phyloP scores from a whole-genome alignment of 2,113 vertebrate species.

The Willisornis vidua region DNA sequence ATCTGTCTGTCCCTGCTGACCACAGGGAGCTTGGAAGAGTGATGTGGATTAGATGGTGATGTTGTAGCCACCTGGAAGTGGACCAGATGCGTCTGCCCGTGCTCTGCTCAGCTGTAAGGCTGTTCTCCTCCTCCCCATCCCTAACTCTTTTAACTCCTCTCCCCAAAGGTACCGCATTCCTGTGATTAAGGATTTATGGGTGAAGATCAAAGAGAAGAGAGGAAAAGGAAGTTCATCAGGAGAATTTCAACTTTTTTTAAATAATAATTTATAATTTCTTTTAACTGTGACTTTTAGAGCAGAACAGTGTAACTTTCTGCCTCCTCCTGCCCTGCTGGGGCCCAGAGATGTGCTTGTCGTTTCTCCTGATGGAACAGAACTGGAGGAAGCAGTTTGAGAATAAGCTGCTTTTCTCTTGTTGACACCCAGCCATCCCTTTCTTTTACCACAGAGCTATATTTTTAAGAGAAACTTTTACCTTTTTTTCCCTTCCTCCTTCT shows the following conservation, averaged over 20 bases:
- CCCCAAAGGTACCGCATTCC: constrained; percentile 56
- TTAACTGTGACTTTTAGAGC: constrained; percentile 65
- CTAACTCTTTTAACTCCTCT: constrained; percentile 55
- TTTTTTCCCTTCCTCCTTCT: neutral
- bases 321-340: neutral
- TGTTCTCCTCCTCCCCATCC: neutral
- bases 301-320: constrained; percentile 22
- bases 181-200: constrained; percentile 50
- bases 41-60: constrained; percentile 5
- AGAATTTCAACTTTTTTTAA: constrained; percentile 6
- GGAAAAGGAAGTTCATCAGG: constrained; percentile 25
- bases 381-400: neutral
- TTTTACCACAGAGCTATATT: constrained; percentile 28
- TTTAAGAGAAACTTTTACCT: constrained; percentile 43
- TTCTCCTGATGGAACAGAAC: neutral
- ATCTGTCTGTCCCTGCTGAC: constrained; percentile 25
- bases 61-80: constrained; percentile 2
- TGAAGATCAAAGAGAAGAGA: constrained; percentile 50
- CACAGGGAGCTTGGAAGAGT: constrained; percentile 8
- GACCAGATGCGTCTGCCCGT: neutral
- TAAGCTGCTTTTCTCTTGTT: constrained; percentile 12
- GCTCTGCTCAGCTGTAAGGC: constrained; percentile 31
- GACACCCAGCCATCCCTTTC: constrained; percentile 10
- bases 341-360: neutral
- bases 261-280: constrained; percentile 64